These are phyloP conservation scores for Sitta europaea DNA, from an alignment of 2,113 vertebrate species.

Conservation along the genomic window DNA sequence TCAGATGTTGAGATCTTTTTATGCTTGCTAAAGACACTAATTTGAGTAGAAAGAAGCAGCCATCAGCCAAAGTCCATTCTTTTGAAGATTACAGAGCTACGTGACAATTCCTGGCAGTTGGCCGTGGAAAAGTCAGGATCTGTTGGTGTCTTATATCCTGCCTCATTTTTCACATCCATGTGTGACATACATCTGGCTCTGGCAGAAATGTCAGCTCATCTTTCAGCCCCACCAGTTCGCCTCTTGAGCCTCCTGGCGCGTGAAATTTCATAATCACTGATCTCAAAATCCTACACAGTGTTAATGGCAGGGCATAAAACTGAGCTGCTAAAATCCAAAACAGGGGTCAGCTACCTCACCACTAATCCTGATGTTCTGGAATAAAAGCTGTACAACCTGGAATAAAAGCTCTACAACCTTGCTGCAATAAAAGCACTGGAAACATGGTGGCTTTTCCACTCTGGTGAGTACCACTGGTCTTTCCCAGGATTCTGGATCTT, in stretches of 20 bases:
- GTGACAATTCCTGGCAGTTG: slow-evolving; percentile 55
- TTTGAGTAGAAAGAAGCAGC: slow-evolving; percentile 28
- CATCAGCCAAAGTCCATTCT: slow-evolving; percentile 40
- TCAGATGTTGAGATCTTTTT: slow-evolving; percentile 52
- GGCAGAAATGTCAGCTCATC: background rate
- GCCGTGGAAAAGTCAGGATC: slow-evolving; percentile 30
- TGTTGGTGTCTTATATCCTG: slow-evolving; percentile 39
- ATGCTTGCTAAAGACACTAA: slow-evolving; percentile 30
- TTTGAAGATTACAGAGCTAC: slow-evolving; percentile 59
- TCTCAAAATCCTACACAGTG: background rate
- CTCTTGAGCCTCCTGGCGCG: background rate
- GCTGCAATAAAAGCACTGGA: background rate
- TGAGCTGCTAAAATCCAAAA: background rate
- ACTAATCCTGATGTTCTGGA: background rate
- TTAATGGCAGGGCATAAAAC: background rate
- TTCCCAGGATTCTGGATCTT: background rate
- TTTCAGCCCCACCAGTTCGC: background rate
- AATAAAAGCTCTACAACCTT: background rate
- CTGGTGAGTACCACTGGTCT: background rate
- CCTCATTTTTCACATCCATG: slow-evolving; percentile 21
- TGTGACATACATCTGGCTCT: slow-evolving; percentile 40
- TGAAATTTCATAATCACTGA: background rate
- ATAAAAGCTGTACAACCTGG: background rate
- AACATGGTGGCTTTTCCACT: background rate
- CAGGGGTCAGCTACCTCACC: background rate